These are phyloP conservation scores for Vombatus ursinus DNA, from an alignment of 2,113 vertebrate species.

Conservation along the genomic window DNA sequence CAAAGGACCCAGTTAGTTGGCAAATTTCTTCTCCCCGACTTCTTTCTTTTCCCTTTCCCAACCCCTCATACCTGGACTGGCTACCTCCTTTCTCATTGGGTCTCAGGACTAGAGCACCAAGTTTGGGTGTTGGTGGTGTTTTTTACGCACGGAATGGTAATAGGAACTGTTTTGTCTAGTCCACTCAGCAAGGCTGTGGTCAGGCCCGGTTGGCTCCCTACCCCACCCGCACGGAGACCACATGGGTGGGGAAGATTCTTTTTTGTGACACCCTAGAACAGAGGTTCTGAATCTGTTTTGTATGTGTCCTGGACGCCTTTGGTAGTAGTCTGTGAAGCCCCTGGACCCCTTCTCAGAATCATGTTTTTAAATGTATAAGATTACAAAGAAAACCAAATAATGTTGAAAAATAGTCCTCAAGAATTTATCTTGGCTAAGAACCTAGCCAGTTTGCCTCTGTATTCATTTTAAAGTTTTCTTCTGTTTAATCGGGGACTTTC, in stretches of 20 bases:
- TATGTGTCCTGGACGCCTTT: not conserved
- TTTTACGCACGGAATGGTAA: not conserved
- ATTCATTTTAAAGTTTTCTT: slow-evolving; percentile 21
- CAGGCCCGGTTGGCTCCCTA: not conserved
- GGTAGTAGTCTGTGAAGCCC: slow-evolving; percentile 1
- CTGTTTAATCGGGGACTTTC: not conserved
- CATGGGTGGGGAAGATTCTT: not conserved
- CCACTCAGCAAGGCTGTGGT: not conserved
- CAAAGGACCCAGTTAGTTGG: slow-evolving; percentile 50
- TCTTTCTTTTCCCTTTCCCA: not conserved
- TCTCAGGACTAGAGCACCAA: not conserved
- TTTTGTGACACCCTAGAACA: not conserved
- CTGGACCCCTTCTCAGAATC: not conserved
- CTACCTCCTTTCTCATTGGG: not conserved
- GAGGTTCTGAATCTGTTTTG: not conserved
- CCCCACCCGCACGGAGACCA: not conserved
- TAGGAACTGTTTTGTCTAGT: not conserved
- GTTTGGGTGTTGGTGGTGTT: not conserved
- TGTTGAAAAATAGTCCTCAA: not conserved
- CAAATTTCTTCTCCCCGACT: not conserved
- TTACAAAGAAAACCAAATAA: not conserved
- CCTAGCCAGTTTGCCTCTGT: slow-evolving; percentile 9
- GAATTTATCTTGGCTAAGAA: not conserved
- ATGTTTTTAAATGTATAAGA: slow-evolving; percentile 18
- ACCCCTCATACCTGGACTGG: not conserved